Conservation (phyloP, 2,888 invertebrate genomes). For the Blomia tropicalis region DNA sequence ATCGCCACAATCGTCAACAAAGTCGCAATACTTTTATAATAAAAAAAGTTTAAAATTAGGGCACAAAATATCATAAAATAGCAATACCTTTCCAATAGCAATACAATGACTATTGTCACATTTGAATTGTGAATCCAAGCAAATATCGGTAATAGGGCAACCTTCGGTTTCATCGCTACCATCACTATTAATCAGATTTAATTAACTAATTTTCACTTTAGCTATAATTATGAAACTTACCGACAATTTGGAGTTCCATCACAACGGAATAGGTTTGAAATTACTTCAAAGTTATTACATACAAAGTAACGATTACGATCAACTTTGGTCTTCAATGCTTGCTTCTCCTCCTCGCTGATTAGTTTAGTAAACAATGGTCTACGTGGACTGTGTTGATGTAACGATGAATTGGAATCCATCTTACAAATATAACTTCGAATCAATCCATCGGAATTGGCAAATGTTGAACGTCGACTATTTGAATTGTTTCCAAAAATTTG, state of each 20-base stretch:
- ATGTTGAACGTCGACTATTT: background rate
- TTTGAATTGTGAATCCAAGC: slow-evolving; percentile 29
- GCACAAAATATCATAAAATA: background rate
- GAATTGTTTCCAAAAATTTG: background rate
- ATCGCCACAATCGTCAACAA: slow-evolving; percentile 38
- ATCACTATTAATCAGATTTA: slow-evolving; percentile 26
- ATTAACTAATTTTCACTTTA: too few relatives aligned
- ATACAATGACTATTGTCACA: slow-evolving; percentile 30
- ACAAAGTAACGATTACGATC: slow-evolving; percentile 29
- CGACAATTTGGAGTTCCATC: slow-evolving; percentile 32
- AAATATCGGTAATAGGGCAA: slow-evolving; percentile 32
- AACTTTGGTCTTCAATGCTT: background rate
- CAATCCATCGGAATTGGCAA: slow-evolving; percentile 12
- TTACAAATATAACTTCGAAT: slow-evolving; percentile 32
- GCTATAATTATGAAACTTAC: too few relatives aligned
- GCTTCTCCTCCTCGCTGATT: slow-evolving; percentile 15
- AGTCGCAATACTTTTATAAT: slow-evolving; percentile 34
- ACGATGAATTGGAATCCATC: slow-evolving; percentile 27
- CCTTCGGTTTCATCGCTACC: slow-evolving; percentile 32
- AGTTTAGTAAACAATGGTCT: slow-evolving; percentile 18
- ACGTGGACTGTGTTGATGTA: slow-evolving; percentile 21
- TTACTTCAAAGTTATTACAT: slow-evolving; percentile 31
- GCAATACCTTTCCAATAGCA: slow-evolving; percentile 27
- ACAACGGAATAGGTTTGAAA: slow-evolving; percentile 32
- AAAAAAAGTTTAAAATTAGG: background rate